These are phyloP conservation scores for Drosophila monieri DNA, from an alignment of 2,888 invertebrate genomes.

Conservation along the genomic window DNA sequence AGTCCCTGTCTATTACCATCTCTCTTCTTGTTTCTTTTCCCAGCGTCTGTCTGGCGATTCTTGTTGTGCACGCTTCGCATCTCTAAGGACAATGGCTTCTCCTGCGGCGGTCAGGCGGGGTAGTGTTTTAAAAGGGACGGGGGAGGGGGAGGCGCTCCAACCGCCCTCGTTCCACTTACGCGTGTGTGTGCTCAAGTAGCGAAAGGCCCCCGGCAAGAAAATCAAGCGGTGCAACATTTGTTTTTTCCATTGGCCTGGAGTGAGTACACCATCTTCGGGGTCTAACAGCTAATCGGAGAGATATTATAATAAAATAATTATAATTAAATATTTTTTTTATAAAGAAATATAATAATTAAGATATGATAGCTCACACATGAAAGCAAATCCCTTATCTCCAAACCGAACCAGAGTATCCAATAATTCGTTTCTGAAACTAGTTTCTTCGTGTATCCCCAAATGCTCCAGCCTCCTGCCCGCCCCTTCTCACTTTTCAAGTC, in stretches of 20 bases:
- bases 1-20: constrained; percentile 43
- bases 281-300: not conserved
- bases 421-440: constrained; percentile 7
- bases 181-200: constrained; percentile 72
- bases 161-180: constrained; percentile 42
- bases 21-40: constrained; percentile 5
- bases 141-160: not conserved
- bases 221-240: constrained; percentile 57
- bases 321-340: not conserved
- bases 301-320: not conserved
- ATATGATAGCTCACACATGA: not conserved
- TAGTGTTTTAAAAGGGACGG: not conserved
- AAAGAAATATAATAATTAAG: not conserved
- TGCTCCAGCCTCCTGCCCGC: constrained; percentile 2
- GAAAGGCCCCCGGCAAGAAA: constrained; percentile 68
- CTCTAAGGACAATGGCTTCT: constrained; percentile 19
- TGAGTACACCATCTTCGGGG: not conserved
- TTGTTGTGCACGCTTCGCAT: constrained; percentile 70
- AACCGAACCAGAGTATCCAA: not conserved
- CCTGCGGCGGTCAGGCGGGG: constrained; percentile 53
- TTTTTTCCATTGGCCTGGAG: not conserved
- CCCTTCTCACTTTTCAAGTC: constrained; percentile 55
- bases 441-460: constrained; percentile 24
- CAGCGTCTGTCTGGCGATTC: constrained; percentile 41
- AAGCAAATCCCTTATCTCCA: not conserved